phyloP scores from a whole-genome alignment of 2,113 vertebrate species.

The Ameiurus melas region DNA sequence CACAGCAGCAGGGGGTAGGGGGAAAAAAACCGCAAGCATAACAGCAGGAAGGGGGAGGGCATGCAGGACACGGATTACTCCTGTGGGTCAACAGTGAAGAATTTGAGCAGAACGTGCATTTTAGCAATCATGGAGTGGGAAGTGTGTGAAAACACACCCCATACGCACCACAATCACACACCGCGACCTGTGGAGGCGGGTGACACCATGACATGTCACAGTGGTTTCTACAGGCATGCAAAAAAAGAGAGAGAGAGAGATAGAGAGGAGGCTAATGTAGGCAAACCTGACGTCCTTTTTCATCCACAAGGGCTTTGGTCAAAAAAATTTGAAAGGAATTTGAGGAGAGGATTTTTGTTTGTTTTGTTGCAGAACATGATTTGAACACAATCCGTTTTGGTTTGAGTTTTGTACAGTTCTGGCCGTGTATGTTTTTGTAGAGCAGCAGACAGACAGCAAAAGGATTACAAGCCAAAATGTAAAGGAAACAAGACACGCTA shows the following conservation, averaged over 20 bases:
- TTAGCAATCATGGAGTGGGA: constrained; percentile 58
- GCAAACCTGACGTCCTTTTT: constrained; percentile 72
- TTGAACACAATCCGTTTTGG: constrained; percentile 83
- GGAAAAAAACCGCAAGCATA: not conserved
- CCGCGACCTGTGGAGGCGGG: not conserved
- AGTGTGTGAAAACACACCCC: not conserved
- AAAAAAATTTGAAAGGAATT: constrained; percentile 92
- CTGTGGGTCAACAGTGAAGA: not conserved
- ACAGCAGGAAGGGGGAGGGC: not conserved
- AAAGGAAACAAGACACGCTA: constrained; percentile 75
- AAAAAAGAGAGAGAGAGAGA: constrained; percentile 70
- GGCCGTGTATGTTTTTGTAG: constrained; percentile 93
- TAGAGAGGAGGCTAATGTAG: constrained; percentile 62
- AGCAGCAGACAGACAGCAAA: constrained; percentile 96
- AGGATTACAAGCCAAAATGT: constrained; percentile 94
- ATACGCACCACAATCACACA: constrained; percentile 38
- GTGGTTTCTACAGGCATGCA: too few species aligned
- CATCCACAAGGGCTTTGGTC: constrained; percentile 68
- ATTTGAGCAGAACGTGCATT: constrained; percentile 17
- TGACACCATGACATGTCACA: not conserved
- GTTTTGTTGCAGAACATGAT: constrained; percentile 93
- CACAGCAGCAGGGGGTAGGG: not conserved
- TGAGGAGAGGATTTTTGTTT: constrained; percentile 67
- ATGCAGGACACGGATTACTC: not conserved
- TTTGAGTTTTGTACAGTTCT: constrained; percentile 90